phyloP scores from a whole-genome alignment of 1,140 invertebrate genomes.

The Streblospio benedicti region DNA sequence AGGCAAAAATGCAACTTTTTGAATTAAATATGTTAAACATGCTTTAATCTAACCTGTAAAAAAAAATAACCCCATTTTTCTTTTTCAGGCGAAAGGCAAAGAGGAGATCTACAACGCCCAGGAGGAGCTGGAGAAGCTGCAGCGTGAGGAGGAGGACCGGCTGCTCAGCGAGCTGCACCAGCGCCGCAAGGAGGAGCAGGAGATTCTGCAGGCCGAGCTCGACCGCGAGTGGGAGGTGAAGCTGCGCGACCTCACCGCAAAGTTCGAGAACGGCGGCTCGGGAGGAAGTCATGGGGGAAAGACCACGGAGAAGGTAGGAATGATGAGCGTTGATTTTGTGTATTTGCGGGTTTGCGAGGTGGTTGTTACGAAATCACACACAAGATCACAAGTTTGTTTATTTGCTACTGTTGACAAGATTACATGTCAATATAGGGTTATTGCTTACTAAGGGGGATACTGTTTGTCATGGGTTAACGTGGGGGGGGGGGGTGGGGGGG shows the following conservation, averaged over 20 bases:
- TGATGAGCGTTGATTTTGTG: not conserved
- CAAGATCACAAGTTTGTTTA: too few species aligned
- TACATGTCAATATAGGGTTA: too few species aligned
- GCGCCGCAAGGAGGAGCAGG: conserved; percentile 30
- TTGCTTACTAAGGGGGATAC: too few species aligned
- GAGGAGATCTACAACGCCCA: conserved; percentile 38
- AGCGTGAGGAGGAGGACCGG: conserved; percentile 40
- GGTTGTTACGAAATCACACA: too few species aligned
- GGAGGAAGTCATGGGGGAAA: not conserved
- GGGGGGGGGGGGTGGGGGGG: too few species aligned
- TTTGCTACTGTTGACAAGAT: too few species aligned
- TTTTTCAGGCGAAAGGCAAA: conserved; percentile 1
- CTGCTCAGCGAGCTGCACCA: conserved; percentile 35
- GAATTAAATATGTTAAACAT: too few species aligned
- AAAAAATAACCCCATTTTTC: too few species aligned
- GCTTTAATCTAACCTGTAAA: too few species aligned
- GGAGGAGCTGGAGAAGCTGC: conserved; percentile 37
- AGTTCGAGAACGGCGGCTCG: conserved; percentile 35
- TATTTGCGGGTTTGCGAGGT: not conserved
- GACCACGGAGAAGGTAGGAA: conserved; percentile 32
- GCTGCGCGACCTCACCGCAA: conserved; percentile 38
- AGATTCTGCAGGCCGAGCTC: conserved; percentile 38
- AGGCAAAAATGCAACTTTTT: too few species aligned
- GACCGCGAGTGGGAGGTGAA: conserved; percentile 43
- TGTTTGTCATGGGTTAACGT: too few species aligned